phyloP scores from a whole-genome alignment of 1,140 invertebrate species.

The Thaumetopoea pityocampa region DNA sequence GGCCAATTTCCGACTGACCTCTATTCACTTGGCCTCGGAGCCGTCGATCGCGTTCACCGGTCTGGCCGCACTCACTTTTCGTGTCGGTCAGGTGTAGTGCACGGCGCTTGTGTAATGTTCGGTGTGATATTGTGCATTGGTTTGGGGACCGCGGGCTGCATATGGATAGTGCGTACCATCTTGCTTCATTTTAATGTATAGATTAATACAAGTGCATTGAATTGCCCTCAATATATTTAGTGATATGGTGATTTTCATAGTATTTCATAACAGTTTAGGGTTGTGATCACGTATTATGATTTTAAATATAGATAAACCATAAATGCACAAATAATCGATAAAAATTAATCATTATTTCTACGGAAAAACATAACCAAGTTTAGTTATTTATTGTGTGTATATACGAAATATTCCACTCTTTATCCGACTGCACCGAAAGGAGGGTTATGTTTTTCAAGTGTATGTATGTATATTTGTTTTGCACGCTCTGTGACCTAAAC shows the following conservation, averaged over 20 bases:
- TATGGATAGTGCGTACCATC: slow-evolving; percentile 1
- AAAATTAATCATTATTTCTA: background rate
- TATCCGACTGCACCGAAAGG: too few relatives aligned
- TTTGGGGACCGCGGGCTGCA: slow-evolving; percentile 8
- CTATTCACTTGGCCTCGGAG: slow-evolving; percentile 56
- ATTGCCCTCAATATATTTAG: background rate
- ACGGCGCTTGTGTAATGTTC: slow-evolving; percentile 52
- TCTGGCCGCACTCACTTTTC: slow-evolving; percentile 64
- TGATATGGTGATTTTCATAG: slow-evolving; percentile 1
- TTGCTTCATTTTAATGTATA: too few relatives aligned
- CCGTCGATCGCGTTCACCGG: slow-evolving; percentile 62
- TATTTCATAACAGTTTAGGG: background rate
- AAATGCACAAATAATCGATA: too few relatives aligned
- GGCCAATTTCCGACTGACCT: slow-evolving; percentile 47
- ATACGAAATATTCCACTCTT: too few relatives aligned
- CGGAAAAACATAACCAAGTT: background rate
- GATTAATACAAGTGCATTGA: too few relatives aligned
- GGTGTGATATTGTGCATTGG: slow-evolving; percentile 37
- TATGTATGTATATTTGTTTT: too few relatives aligned
- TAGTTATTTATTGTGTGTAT: too few relatives aligned
- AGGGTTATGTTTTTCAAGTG: too few relatives aligned
- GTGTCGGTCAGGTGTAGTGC: slow-evolving; percentile 65
- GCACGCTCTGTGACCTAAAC: too few relatives aligned
- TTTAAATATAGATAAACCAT: too few relatives aligned
- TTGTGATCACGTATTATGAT: background rate